Evolutionary conservation across 2,888 invertebrate species (phyloP).

Genomic region (Perithous albicinctus): DNA sequence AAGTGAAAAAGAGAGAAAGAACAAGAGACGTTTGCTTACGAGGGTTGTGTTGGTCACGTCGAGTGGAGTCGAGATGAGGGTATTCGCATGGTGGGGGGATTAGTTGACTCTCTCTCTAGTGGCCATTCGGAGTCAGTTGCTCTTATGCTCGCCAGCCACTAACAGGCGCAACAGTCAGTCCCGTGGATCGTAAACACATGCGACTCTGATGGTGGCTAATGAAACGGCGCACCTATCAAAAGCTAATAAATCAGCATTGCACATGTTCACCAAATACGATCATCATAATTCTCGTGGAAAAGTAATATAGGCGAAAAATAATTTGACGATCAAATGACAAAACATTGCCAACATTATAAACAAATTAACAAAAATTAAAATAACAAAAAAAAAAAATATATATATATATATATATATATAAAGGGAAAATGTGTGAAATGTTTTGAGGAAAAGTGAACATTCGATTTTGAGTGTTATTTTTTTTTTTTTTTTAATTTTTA

Average conservation of each 20-base stretch:
- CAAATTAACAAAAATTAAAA: too few species aligned
- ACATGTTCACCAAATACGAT: too few species aligned
- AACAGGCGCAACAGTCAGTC: constrained; percentile 72
- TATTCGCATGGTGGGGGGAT: constrained; percentile 80
- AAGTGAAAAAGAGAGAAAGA: constrained; percentile 30
- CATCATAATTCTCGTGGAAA: too few species aligned
- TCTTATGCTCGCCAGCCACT: constrained; percentile 81
- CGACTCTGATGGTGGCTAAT: constrained; percentile 36
- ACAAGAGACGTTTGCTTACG: constrained; percentile 57
- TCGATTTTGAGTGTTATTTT: neutral
- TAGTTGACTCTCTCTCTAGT: constrained; percentile 78
- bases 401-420: too few species aligned
- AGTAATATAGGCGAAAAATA: too few species aligned
- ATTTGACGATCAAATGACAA: too few species aligned
- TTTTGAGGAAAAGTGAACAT: too few species aligned
- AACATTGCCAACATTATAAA: too few species aligned
- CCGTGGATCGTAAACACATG: constrained; percentile 45
- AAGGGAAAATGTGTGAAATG: too few species aligned
- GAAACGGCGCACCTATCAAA: neutral
- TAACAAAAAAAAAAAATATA: too few species aligned
- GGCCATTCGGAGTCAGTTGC: constrained; percentile 82
- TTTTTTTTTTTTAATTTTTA: neutral
- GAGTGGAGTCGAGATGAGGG: constrained; percentile 82
- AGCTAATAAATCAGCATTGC: too few species aligned
- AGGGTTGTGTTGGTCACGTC: constrained; percentile 76